Base-by-base conservation (phyloP, 2,797 vertebrate species). In the Alcedo atthis region DNA sequence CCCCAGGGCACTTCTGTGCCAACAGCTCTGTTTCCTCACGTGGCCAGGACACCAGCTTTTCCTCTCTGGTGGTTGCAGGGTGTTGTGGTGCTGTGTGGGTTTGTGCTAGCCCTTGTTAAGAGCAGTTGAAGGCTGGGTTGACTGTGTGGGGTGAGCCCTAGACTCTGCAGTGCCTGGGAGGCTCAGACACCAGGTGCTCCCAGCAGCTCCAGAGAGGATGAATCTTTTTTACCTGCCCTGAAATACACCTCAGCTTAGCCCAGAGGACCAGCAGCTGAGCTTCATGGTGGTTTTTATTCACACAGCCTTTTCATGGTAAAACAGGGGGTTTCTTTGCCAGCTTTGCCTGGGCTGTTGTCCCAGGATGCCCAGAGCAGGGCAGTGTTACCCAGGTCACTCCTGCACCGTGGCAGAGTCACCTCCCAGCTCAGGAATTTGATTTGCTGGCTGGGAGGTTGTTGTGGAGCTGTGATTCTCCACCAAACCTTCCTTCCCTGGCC, bases 1-100 rank as follows among this genome's bases (percentile, higher is more conserved):
- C 45, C 61, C 63, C 1, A 2, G 48, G 1, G 1, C 4, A 3
- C 20, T 66, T 79, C n/a, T 0, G 1, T 5, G 6, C 6, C 57
- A 71, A 16, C 21, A 21, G 15, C 19, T 37, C 5, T 40, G 68
- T 87, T 61, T 10, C 32, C 32, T 3, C 12, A 70, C 37, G 35
- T 68, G 61, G 58, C 63, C 15, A 13, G 66, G 71, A 13, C 58
- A 35, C 32, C 16, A 9, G 46, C 64, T 61, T 48, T 24, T 33
- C 37, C 62, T 64, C 61, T 82, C 19, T 35, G 13, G 33, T 3
- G n/a, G 28, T 70, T 90, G 54, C 46, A 85, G 30, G 42, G 25
- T 66, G 32, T 55, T 85, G 63, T 75, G n/a, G 24, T 0, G 0
- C 7, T 32, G 15, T 28, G 2, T 19, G 66, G 2, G n/a, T 81